Evolutionary conservation across 2,888 invertebrate species (phyloP).

Genomic region (Dusona sp.): DNA sequence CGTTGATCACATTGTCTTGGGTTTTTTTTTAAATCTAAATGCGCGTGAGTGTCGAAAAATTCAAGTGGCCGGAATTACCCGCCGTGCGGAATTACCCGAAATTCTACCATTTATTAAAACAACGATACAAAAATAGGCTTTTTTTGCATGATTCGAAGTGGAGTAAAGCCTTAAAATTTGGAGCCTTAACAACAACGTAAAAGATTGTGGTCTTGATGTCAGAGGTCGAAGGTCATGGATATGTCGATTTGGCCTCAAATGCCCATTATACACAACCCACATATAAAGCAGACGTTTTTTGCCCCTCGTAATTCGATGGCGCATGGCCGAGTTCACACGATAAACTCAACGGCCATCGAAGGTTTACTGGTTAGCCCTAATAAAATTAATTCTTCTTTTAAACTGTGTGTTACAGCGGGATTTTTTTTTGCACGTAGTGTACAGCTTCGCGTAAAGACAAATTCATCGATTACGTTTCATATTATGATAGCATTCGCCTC

Average conservation of each 20-base stretch:
- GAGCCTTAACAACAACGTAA: neutral
- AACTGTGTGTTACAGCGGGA: neutral
- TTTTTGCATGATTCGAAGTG: neutral
- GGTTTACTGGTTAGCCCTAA: slow-evolving; percentile 29
- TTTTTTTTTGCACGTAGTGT: slow-evolving; percentile 19
- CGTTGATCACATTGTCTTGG: too few relatives aligned
- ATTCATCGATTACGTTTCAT: neutral
- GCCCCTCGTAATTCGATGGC: slow-evolving; percentile 72
- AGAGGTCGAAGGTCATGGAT: slow-evolving; percentile 36
- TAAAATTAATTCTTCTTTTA: slow-evolving; percentile 28
- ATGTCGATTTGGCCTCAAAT: slow-evolving; percentile 23
- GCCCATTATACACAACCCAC: slow-evolving; percentile 26
- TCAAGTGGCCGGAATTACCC: too few relatives aligned
- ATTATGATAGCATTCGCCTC: neutral
- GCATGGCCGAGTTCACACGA: slow-evolving; percentile 77
- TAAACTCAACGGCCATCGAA: slow-evolving; percentile 71
- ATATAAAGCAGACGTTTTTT: slow-evolving; percentile 50
- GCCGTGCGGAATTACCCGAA: too few relatives aligned
- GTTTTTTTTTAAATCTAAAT: too few relatives aligned
- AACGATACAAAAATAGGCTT: neutral
- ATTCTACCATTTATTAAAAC: neutral
- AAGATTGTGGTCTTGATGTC: neutral
- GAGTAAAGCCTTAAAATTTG: neutral
- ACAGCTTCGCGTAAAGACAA: neutral
- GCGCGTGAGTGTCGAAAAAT: too few relatives aligned